Percentiles rank a stretch among this genome's conserved stretches.
These are phyloP conservation scores for Ceratina japonica DNA, from an alignment of 1,140 invertebrate genomes.

Conservation along the genomic window DNA sequence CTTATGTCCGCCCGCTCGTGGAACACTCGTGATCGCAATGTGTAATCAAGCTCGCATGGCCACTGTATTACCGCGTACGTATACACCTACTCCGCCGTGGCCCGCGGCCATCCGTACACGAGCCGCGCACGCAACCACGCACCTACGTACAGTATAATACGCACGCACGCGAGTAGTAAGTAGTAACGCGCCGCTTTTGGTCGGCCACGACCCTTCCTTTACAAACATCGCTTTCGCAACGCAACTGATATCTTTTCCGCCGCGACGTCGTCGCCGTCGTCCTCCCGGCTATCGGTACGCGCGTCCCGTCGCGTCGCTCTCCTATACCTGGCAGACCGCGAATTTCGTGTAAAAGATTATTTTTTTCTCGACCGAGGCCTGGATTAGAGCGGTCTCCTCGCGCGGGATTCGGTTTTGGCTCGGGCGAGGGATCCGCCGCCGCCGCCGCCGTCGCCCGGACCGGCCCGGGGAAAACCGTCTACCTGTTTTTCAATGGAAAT, in stretches of 20 bases:
- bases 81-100: slow-evolving; percentile 52
- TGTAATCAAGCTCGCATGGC: slow-evolving; percentile 75
- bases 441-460: no score
- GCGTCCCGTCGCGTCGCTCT: background rate
- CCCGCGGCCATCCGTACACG: slow-evolving; percentile 49
- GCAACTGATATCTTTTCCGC: slow-evolving; percentile 28
- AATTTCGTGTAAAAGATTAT: no score
- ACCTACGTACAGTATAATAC: background rate
- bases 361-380: no score
- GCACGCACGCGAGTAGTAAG: slow-evolving; percentile 2
- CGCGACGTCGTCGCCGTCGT: slow-evolving; percentile 26
- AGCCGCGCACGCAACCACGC: background rate
- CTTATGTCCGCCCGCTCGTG: slow-evolving; percentile 75
- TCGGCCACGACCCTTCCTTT: slow-evolving; percentile 45
- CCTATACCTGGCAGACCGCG: no score
- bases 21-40: slow-evolving; percentile 77
- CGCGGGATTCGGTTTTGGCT: no score
- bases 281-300: slow-evolving; percentile 11
- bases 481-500: background rate
- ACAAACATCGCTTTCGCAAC: slow-evolving; percentile 51
- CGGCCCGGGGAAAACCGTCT: background rate
- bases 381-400: no score
- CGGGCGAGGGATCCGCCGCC: no score
- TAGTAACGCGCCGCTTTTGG: slow-evolving; percentile 56
- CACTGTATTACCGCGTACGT: slow-evolving; percentile 69